Percentiles rank a stretch among this genome's conserved stretches.
Evolutionary conservation across 1,140 invertebrate genomes (phyloP).

Genomic region (Drepana arcuata): DNA sequence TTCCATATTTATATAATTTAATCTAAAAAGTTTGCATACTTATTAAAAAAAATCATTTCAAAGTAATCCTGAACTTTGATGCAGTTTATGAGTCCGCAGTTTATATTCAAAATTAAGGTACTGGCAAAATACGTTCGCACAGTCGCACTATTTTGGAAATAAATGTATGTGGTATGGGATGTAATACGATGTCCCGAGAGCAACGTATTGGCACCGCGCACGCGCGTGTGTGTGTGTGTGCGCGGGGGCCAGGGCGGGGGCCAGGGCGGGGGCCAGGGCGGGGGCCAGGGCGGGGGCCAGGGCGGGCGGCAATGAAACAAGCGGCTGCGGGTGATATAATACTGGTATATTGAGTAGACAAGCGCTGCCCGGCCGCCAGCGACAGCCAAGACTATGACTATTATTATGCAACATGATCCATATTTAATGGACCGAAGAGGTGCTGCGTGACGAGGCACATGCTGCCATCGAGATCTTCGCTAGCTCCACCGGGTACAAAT

Average conservation of each 20-base stretch:
- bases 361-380: background rate
- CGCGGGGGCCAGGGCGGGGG: too few species aligned
- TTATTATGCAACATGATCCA: background rate
- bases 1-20: too few species aligned
- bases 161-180: too few species aligned
- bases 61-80: too few species aligned
- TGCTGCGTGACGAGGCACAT: too few species aligned
- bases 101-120: background rate
- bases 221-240: background rate
- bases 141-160: too few species aligned
- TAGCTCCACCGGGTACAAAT: too few species aligned
- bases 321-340: constrained; percentile 16
- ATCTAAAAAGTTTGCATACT: too few species aligned
- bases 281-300: background rate
- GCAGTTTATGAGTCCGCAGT: background rate
- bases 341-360: constrained; percentile 31
- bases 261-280: background rate
- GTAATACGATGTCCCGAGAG: too few species aligned
- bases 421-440: too few species aligned
- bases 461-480: too few species aligned
- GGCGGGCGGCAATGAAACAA: background rate
- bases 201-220: background rate
- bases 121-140: background rate
- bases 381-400: background rate
- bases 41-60: too few species aligned